These are phyloP conservation scores for Tamias sibiricus DNA, from an alignment of 2,113 vertebrate genomes.

Conservation along the genomic window DNA sequence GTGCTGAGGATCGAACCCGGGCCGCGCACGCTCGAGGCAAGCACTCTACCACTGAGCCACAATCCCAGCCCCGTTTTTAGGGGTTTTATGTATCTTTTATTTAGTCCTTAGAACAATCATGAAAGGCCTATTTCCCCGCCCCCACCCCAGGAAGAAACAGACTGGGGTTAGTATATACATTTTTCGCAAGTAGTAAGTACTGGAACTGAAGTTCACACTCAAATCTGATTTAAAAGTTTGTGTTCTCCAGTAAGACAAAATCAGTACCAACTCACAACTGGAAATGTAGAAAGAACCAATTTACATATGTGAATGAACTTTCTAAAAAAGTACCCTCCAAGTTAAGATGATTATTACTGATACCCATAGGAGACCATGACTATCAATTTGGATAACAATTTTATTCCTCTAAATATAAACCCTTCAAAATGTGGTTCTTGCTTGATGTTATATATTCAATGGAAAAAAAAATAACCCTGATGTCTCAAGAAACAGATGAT, in stretches of 20 bases:
- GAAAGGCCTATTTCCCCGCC: background rate
- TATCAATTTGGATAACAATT: background rate
- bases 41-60: too few species aligned
- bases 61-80: too few species aligned
- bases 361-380: background rate
- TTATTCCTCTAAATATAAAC: conserved; percentile 12
- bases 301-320: background rate
- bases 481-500: background rate
- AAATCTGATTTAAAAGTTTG: background rate
- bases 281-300: background rate
- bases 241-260: background rate
- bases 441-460: background rate
- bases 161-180: background rate
- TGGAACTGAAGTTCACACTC: background rate
- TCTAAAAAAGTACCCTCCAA: background rate
- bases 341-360: background rate
- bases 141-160: background rate
- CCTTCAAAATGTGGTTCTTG: background rate
- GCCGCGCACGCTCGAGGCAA: too few species aligned
- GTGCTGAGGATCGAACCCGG: too few species aligned
- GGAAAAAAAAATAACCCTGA: conserved; percentile 8
- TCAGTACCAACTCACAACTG: background rate
- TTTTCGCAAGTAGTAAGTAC: background rate
- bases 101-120: background rate
- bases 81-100: background rate